Evolutionary conservation across 2,113 vertebrate genomes (phyloP).

Genomic region (Helogale parvula): DNA sequence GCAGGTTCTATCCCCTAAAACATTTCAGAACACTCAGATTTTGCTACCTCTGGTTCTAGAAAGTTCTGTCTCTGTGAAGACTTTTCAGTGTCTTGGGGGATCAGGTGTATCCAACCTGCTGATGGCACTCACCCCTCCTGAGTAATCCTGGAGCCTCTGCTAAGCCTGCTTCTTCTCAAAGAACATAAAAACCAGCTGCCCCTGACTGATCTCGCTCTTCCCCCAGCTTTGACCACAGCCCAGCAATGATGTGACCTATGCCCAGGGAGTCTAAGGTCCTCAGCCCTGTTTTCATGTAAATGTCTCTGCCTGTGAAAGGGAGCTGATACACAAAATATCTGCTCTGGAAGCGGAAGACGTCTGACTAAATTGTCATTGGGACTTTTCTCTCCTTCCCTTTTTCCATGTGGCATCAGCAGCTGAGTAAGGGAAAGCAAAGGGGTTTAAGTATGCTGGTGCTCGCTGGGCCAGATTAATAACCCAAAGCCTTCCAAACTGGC

Average conservation of each 20-base stretch:
- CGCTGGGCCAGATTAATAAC: neutral
- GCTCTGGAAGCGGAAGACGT: neutral
- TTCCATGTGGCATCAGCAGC: conserved; percentile 21
- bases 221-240: neutral
- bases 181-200: neutral
- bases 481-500: conserved; percentile 21
- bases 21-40: neutral
- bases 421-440: conserved; percentile 44
- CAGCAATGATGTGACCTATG: neutral
- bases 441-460: conserved; percentile 21
- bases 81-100: neutral
- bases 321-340: neutral
- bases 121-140: neutral
- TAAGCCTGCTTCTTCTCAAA: neutral
- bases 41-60: neutral
- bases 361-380: neutral
- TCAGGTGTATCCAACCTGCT: neutral
- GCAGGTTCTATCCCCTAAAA: neutral
- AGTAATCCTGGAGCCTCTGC: neutral
- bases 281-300: neutral
- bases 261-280: neutral
- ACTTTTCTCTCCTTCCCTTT: neutral
- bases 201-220: neutral
- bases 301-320: neutral
- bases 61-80: neutral